phyloP scores from a whole-genome alignment of 2,888 invertebrate genomes.

The Podabrus alpinus region DNA sequence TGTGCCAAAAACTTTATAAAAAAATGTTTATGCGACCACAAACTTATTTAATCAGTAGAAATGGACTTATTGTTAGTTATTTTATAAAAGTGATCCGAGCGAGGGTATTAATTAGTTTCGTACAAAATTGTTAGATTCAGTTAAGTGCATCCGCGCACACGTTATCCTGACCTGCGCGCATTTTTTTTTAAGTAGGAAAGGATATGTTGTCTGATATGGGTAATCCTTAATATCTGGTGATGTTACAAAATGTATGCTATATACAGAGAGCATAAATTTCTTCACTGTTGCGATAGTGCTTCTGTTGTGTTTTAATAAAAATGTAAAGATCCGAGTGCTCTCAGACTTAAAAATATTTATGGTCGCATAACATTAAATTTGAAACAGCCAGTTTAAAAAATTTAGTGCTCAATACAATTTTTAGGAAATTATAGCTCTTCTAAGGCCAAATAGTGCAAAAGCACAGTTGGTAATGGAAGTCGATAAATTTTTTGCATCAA shows the following conservation, averaged over 20 bases:
- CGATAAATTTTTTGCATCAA: constrained; percentile 53
- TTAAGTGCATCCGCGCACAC: background rate
- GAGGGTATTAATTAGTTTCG: too few relatives aligned
- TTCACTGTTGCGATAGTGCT: background rate
- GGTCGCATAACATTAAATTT: background rate
- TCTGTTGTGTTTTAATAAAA: background rate
- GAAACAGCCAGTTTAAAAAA: background rate
- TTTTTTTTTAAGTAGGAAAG: background rate
- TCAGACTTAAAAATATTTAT: background rate
- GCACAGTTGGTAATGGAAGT: constrained; percentile 61
- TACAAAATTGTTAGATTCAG: too few relatives aligned
- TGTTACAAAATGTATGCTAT: background rate
- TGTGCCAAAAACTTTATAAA: background rate
- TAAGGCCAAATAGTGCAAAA: constrained; percentile 64
- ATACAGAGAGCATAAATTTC: background rate
- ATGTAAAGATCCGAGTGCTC: background rate
- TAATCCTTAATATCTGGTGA: background rate
- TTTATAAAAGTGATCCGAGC: too few relatives aligned
- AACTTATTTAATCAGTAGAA: too few relatives aligned
- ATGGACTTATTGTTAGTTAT: too few relatives aligned
- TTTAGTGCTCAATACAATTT: background rate
- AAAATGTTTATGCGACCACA: background rate
- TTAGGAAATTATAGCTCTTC: constrained; percentile 52
- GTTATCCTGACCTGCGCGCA: background rate
- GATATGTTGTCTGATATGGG: background rate